Base-by-base conservation (phyloP, 1,140 invertebrate genomes). In the Zophobas atratus region DNA sequence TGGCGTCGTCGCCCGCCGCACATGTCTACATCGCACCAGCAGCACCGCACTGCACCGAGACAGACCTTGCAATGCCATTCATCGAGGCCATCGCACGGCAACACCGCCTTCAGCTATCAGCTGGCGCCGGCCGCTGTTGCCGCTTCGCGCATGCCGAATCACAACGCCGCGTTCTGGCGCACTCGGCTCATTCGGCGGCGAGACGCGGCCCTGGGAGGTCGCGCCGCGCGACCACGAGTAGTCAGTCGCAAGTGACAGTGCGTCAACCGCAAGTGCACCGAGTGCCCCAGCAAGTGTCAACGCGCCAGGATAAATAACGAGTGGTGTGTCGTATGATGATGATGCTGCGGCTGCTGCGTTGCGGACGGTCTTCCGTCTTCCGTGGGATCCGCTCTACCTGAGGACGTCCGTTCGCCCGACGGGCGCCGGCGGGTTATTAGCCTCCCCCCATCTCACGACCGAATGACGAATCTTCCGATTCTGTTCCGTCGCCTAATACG, bases 31-130 rank as follows among this genome's bases (percentile, higher is more conserved):
- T 57, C 75, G 60, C 72, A 55, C 43, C 70, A 76, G 75, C 79
- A 80, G 81, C 84, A 83, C 85, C 76, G 82, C 84, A 85, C 81
- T 85, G 85, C 84, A 84, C 84, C 85, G 85, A 84, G 81, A 82
- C 86, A 88, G 88, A 89, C 88, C 88, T 89, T 89, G 88, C 88
- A 89, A 89, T 89, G 88, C 88, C 88, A 89, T 88, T 89, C 86
- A 88, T 88, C 85, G 87, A 85, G 84, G 84, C 86, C 87, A 88
- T 86, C 87, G 87, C 82, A 83, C 83, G 84, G 85, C 83, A 85
- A 81, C 78, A 81, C 80, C 79, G 85, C 86, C 84, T 84, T 82
- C 80, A 81, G 83, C 84, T 83, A 85, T 86, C 87, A 87, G 87
- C 86, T 86, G 86, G 86, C 84, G 85, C 81, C 82, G 83, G 60